Evolutionary conservation across 2,797 vertebrate species (phyloP).

Genomic region (Phoxinus dragarum): DNA sequence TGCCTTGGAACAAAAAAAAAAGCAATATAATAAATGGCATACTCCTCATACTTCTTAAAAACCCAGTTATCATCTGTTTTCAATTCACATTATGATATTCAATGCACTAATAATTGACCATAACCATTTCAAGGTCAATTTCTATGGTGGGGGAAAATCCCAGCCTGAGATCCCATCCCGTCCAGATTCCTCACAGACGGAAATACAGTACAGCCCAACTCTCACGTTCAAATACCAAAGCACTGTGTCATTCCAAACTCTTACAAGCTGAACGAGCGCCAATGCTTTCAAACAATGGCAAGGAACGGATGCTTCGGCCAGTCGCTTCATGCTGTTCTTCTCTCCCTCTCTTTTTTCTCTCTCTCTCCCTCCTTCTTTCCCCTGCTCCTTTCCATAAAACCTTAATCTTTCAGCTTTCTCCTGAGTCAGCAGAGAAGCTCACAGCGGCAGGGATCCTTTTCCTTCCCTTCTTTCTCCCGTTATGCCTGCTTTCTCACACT

Average conservation of each 20-base stretch:
- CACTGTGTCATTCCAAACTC: conserved; percentile 56
- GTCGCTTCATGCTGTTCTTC: conserved; percentile 38
- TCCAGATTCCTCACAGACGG: conserved; percentile 50
- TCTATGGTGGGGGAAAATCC: conserved; percentile 41
- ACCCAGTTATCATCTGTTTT: neutral
- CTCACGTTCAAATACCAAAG: conserved; percentile 59
- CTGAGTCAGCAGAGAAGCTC: conserved; percentile 75
- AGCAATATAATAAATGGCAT: neutral
- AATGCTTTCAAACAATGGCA: conserved; percentile 69
- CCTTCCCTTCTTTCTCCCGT: conserved; percentile 34
- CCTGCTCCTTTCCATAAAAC: conserved; percentile 65
- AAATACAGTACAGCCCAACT: conserved; percentile 44
- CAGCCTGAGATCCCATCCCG: too few species aligned
- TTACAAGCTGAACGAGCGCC: conserved; percentile 60
- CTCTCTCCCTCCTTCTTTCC: conserved; percentile 40
- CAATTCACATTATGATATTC: neutral
- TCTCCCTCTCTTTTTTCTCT: conserved; percentile 17
- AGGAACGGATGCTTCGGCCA: conserved; percentile 46
- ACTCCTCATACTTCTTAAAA: neutral
- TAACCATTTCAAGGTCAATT: neutral
- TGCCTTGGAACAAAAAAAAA: neutral
- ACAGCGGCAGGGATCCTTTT: conserved; percentile 38
- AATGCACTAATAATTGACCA: neutral
- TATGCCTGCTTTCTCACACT: conserved; percentile 36
- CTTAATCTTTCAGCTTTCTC: conserved; percentile 74